A percentile compares a stretch with the other conserved stretches of the same genome.
Evolutionary conservation across 2,888 invertebrate species (phyloP).

Genomic region (Sthenelais limicola): DNA sequence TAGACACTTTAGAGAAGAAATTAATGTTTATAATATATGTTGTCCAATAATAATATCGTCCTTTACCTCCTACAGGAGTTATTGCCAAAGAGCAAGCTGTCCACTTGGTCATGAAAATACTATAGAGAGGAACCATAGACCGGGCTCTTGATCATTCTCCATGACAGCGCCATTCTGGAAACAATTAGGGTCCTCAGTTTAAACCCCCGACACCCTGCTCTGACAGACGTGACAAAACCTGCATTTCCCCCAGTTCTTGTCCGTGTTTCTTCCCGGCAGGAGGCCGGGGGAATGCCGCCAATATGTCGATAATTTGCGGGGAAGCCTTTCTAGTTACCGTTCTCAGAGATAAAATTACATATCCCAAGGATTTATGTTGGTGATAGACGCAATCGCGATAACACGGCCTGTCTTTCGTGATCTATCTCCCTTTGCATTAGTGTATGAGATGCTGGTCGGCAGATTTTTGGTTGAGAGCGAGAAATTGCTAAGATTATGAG

Average conservation of each 20-base stretch:
- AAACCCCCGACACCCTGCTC: background rate
- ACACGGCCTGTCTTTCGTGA: constrained; percentile 13
- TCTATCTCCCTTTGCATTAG: too few species aligned
- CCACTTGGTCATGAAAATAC: constrained; percentile 4
- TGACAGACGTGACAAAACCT: constrained; percentile 29
- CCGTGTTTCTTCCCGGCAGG: background rate
- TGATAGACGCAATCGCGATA: constrained; percentile 28
- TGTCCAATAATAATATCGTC: too few species aligned
- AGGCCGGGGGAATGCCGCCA: constrained; percentile 8
- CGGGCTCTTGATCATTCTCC: background rate
- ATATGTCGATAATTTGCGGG: constrained; percentile 29
- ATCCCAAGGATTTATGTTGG: constrained; percentile 11
- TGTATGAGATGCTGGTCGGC: too few species aligned
- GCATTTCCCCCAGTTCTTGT: background rate
- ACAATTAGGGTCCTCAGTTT: constrained; percentile 1
- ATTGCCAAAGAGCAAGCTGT: too few species aligned
- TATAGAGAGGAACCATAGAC: background rate
- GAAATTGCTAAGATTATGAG: too few species aligned
- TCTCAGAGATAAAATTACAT: constrained; percentile 13
- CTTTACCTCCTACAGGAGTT: too few species aligned
- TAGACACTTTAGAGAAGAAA: too few species aligned
- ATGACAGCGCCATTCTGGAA: constrained; percentile 11
- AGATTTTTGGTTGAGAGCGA: too few species aligned
- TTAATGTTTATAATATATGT: too few species aligned
- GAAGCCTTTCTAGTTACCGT: constrained; percentile 30